A percentile compares a stretch with the other conserved stretches of the same genome.
These are phyloP conservation scores for Cancer borealis DNA, from an alignment of 2,888 invertebrate species.

Conservation along the genomic window DNA sequence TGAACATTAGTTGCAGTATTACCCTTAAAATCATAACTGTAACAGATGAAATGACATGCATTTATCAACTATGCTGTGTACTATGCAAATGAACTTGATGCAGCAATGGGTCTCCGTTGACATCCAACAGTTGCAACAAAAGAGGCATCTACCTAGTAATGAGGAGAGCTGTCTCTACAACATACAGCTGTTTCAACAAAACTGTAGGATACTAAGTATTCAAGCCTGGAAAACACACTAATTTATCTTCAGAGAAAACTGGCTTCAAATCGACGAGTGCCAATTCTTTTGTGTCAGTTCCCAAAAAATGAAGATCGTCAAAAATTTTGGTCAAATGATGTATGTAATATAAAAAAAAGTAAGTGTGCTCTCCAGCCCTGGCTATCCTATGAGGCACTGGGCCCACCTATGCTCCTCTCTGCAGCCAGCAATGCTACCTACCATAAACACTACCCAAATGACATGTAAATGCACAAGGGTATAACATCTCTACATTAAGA, in stretches of 20 bases:
- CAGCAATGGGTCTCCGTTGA: constrained; percentile 74
- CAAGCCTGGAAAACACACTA: constrained; percentile 63
- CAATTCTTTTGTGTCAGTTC: constrained; percentile 24
- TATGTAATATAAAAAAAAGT: neutral
- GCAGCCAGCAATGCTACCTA: constrained; percentile 73
- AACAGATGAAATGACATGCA: constrained; percentile 74
- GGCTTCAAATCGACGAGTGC: neutral
- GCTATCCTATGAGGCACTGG: constrained; percentile 66
- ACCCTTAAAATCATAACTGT: constrained; percentile 66
- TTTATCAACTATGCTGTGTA: constrained; percentile 71
- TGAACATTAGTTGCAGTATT: constrained; percentile 68
- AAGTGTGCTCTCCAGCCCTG: constrained; percentile 65
- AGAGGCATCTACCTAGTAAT: constrained; percentile 69
- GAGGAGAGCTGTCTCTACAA: constrained; percentile 66
- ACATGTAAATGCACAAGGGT: constrained; percentile 75
- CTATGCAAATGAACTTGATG: constrained; percentile 70
- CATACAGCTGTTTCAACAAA: constrained; percentile 72
- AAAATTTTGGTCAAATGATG: neutral
- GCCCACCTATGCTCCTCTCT: constrained; percentile 72
- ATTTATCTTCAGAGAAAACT: constrained; percentile 12
- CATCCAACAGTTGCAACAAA: constrained; percentile 75
- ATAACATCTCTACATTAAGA: constrained; percentile 73
- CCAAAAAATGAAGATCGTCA: neutral
- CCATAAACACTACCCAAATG: constrained; percentile 74
- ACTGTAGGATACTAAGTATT: constrained; percentile 65